Evolutionary conservation across 2,797 vertebrate genomes (phyloP).

Genomic region (Cyclopterus lumpus): DNA sequence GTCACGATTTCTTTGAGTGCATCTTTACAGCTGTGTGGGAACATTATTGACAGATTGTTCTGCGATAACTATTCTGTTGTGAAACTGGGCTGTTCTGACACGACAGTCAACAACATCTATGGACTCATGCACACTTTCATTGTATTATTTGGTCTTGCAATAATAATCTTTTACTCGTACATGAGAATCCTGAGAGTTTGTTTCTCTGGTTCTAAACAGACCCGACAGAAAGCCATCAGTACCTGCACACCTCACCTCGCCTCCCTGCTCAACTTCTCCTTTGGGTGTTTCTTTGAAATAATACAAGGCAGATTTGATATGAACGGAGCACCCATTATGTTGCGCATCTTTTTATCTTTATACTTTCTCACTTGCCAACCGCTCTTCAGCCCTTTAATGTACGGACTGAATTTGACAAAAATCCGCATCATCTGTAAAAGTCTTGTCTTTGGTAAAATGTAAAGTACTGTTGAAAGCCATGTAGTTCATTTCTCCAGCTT

Average conservation of each 20-base stretch:
- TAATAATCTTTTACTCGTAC: background rate
- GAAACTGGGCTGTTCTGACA: conserved; percentile 33
- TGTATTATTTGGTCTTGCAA: background rate
- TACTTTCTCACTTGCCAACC: conserved; percentile 43
- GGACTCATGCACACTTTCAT: background rate
- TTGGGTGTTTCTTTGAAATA: background rate
- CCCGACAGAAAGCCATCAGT: conserved; percentile 17
- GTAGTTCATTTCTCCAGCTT: background rate
- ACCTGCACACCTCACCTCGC: conserved; percentile 30
- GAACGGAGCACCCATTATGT: background rate
- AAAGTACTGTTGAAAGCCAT: background rate
- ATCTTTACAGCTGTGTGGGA: conserved; percentile 15
- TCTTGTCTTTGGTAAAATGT: background rate
- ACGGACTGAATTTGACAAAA: conserved; percentile 42
- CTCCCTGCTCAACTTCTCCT: conserved; percentile 17
- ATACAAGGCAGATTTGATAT: conserved; percentile 15
- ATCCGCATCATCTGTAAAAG: conserved; percentile 14
- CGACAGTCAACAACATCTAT: background rate
- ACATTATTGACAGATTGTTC: background rate
- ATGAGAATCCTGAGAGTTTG: background rate
- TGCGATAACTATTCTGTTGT: conserved; percentile 18
- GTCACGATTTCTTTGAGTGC: background rate
- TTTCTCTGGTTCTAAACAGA: conserved; percentile 39
- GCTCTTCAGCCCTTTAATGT: conserved; percentile 38
- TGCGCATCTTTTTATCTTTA: conserved; percentile 16